Base-by-base conservation (phyloP, 2,113 vertebrate species). In the Amphilophus citrinellus region DNA sequence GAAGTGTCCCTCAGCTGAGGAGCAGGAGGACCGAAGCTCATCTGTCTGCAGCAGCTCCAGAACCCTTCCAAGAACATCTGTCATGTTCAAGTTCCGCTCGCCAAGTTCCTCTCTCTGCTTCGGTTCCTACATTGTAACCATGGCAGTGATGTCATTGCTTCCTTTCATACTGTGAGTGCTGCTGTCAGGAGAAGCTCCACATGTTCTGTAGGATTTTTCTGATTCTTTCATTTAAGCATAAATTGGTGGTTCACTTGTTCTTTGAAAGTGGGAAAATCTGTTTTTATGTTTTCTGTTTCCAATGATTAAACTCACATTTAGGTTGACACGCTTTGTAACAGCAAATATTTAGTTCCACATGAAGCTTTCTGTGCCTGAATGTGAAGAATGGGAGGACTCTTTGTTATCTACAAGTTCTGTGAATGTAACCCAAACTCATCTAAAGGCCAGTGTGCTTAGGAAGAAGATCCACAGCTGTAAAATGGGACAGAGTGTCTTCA, bases 1-100 rank as follows among this genome's bases (percentile, higher is more conserved):
- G 83, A 93, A 61, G 82, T 91, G 85, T 56, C 86, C 82, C 50
- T 94, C 50, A 86, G 94, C 87, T 97, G 88, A 95, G 66, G 22
- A n/a, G 14, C 59, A 57, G 39, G 17, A 30, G 6, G 22, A 10
- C 20, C 11, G 4, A 68, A 24, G 27, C 24, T 10, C 56, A 3
- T n/a, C 4, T 18, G 39, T 17, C 10, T 30, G 10, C 50, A n/a
- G 56, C 47, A 32, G 68, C 24, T 35, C 8, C 27, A n/a, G 9
- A 53, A 30, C 15, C 6, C 15, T 32, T 56, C 24, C 10, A 18
- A 53, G n/a, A 11, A 58, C 0, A 17, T 7, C 42, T 4, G 24
- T 71, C 65, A 15, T 6, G 47, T 53, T 18, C 50, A 50, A 50
- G 15, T 6, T 50, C 11, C 47, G 10, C 3, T 50, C 42, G 4